Evolutionary conservation across 1,140 invertebrate species (phyloP), one percentile per base, ranked within the genome.

Genomic region (Drosophila setifemur): DNA sequence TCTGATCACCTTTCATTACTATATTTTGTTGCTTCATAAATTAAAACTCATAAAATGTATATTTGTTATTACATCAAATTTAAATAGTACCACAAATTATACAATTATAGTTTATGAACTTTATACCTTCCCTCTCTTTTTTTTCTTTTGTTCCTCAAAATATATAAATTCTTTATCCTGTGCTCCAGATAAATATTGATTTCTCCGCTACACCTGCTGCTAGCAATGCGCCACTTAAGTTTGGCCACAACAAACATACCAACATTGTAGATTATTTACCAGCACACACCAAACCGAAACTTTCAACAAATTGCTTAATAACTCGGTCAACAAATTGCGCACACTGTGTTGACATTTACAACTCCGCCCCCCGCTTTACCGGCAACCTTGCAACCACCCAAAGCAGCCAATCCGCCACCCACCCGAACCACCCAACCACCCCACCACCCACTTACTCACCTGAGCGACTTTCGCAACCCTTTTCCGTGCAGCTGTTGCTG

Each of bases 231-330:
- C 52, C 57, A 61, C 52, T 61, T 35, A 4, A 37, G 37, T 25
- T 42, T 18, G 11, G n/a, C 14, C 33, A 16, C 12, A 12, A 7
- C 33, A 2, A 23, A 26, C 33, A 55, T 39, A 18, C 35, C 12
- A 6, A 44, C 53, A 61, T 61, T 58, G 57, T 61, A 33, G 42
- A 61, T 58, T 57, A 55, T 52, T 61, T 44, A 61, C 53, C 57
- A 58, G 42, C 33, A 50, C 16, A n/a, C 50, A 42, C 57, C 57
- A 44, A 25, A 19, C 37, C 25, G 52, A 21, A 44, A 61, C 53
- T 61, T 61, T 61, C 53, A 43, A 44, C 57, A 61, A 61, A 61
- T 61, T 61, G 57, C 57, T 61, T 61, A 61, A 61, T 61, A 61
- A 61, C 53, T 61, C 52, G 57, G 57, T 61, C 57, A 61, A 61